phyloP scores from a whole-genome alignment of 2,888 invertebrate genomes.

The Corbicula japonica region DNA sequence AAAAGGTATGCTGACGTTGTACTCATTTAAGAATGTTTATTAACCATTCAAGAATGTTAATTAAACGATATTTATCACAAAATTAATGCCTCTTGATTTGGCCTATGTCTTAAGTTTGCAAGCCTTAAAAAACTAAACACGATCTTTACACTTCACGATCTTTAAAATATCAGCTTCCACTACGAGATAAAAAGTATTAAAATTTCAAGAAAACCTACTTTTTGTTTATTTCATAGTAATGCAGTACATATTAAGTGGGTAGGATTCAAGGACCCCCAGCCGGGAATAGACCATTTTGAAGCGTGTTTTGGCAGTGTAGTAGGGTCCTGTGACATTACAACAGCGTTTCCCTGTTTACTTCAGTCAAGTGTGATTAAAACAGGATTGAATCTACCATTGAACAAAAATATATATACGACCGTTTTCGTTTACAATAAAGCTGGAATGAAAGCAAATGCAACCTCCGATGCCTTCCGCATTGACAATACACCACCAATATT shows the following conservation, averaged over 20 bases:
- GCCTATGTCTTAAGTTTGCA: too few species aligned
- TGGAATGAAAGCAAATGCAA: constrained; percentile 13
- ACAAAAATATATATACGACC: constrained; percentile 39
- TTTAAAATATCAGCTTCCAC: too few species aligned
- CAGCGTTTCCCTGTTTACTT: constrained; percentile 24
- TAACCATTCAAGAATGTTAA: too few species aligned
- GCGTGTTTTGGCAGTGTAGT: constrained; percentile 42
- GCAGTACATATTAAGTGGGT: constrained; percentile 43
- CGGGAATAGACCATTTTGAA: constrained; percentile 53
- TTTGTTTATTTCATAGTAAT: constrained; percentile 27
- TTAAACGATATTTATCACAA: too few species aligned
- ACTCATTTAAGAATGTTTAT: too few species aligned
- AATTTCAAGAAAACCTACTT: too few species aligned
- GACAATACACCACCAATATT: constrained; percentile 47
- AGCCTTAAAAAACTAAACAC: too few species aligned
- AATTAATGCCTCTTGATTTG: constrained; percentile 20
- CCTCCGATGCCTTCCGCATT: constrained; percentile 47
- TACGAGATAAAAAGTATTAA: too few species aligned
- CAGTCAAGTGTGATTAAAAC: constrained; percentile 33
- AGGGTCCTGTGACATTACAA: constrained; percentile 30
- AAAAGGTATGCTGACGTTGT: too few species aligned
- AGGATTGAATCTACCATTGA: constrained; percentile 36
- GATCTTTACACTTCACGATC: too few species aligned
- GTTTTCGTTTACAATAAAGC: constrained; percentile 48
- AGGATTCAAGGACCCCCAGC: constrained; percentile 63